Conservation (phyloP, 2,888 invertebrate species). For the Parelbella ahira region DNA sequence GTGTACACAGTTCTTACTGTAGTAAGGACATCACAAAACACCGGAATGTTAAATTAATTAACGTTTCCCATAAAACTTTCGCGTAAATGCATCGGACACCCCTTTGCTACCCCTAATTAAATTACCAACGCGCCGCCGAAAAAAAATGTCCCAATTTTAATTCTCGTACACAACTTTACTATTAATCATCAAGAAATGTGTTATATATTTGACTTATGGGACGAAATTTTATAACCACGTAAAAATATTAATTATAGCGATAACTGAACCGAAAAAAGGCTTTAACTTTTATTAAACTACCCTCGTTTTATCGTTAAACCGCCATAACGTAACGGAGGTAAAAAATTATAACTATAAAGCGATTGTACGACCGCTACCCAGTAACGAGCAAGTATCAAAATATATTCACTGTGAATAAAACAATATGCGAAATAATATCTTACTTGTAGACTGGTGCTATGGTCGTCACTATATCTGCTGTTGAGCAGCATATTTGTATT, state of each 20-base stretch:
- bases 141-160: conserved; percentile 33
- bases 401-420: too few species aligned
- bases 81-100: conserved; percentile 17
- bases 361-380: background rate
- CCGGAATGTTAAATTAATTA: conserved; percentile 10
- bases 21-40: conserved; percentile 6
- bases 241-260: conserved; percentile 67
- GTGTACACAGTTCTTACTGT: background rate
- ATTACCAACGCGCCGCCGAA: conserved; percentile 18
- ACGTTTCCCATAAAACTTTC: conserved; percentile 4
- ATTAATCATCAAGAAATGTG: conserved; percentile 39
- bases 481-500: too few species aligned
- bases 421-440: too few species aligned
- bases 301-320: conserved; percentile 37
- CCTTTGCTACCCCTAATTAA: conserved; percentile 18
- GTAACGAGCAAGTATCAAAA: background rate
- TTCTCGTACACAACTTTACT: conserved; percentile 22
- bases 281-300: conserved; percentile 43
- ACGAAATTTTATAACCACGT: conserved; percentile 34
- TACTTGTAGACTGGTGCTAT: too few species aligned
- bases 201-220: conserved; percentile 35
- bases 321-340: conserved; percentile 22
- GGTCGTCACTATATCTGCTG: too few species aligned
- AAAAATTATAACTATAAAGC: conserved; percentile 13
- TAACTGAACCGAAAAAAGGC: conserved; percentile 47